phyloP scores from a whole-genome alignment of 1,140 invertebrate genomes.

The Sycophila sp. region DNA sequence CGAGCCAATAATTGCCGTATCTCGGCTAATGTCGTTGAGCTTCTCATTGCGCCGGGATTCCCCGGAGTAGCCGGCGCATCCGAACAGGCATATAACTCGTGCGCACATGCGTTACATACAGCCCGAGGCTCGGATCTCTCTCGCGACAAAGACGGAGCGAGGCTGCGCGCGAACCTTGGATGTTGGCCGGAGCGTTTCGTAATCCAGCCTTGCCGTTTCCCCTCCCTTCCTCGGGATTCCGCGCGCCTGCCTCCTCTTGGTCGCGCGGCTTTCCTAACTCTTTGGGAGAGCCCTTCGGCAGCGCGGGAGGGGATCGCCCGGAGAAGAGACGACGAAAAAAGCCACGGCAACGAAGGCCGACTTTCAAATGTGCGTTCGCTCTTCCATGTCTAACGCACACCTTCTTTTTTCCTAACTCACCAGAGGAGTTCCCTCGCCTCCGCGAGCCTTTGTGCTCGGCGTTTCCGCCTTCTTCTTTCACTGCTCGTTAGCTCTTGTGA shows the following conservation, averaged over 20 bases:
- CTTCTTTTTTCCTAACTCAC: not conserved
- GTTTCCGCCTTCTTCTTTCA: too few species aligned
- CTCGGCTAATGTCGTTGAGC: too few species aligned
- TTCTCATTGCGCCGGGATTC: too few species aligned
- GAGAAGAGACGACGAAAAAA: not conserved
- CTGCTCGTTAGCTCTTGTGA: too few species aligned
- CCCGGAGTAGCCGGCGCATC: too few species aligned
- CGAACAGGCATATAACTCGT: not conserved
- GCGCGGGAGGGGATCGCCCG: not conserved
- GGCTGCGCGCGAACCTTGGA: slow-evolving; percentile 32
- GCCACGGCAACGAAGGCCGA: slow-evolving; percentile 20
- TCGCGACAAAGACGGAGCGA: not conserved
- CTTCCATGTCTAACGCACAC: not conserved
- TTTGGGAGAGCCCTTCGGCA: slow-evolving; percentile 8
- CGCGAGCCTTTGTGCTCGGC: too few species aligned
- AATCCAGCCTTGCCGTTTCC: slow-evolving; percentile 51
- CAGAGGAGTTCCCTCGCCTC: not conserved
- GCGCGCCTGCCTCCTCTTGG: not conserved
- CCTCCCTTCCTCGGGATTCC: slow-evolving; percentile 6
- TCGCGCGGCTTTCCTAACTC: slow-evolving; percentile 15
- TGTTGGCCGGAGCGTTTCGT: slow-evolving; percentile 43
- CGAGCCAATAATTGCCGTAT: too few species aligned
- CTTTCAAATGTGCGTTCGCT: slow-evolving; percentile 11
- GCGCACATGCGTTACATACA: too few species aligned
- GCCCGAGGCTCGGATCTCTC: too few species aligned